Base-by-base conservation (phyloP, 1,140 invertebrate species). In the Prorops nasuta region DNA sequence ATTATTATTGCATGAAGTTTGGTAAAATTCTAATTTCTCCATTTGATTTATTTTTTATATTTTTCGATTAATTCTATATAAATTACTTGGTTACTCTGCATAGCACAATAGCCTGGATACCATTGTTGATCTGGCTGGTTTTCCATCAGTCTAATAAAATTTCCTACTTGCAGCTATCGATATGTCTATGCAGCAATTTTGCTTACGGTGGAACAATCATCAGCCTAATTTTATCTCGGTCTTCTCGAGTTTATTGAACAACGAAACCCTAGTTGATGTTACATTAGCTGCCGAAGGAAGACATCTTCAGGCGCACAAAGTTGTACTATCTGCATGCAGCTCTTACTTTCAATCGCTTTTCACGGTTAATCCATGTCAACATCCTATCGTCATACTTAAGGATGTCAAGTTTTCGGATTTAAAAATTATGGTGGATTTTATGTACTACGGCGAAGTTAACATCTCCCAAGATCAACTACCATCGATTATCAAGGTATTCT, bases 361-460 rank as follows among this genome's bases (percentile, higher is more conserved):
- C 61, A 86, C 87, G 17, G 81, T 86, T 31, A 93, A 93, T 81
- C 91, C 91, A 10, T 92, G 90, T 64, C 85, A 91, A 63, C 91
- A 94, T 78, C 91, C 92, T 3, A 92, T 94, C 57, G 90, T 94
- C 12, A 92, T 94, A 63, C 73, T 94, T 14, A 92, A 93, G 71
- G 91, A 94, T 80, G 87, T 94, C 2, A 88, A 88, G 66, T 92
- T 87, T 67, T 81, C 84, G 37, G 90, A 94, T 77, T 79, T 95
- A 32, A 89, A 89, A 67, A 90, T 89, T 24, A 89, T 95, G 80
- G 88, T 95, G 3, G 89, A 93, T 60, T 95, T 94, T 69, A 94
- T 94, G 87, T 94, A 94, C 69, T 90, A 90, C 67, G 92, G 92
- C 1, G 90, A 94, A 81, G 90, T 94, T 1, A 93, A 94, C 76